Conservation (phyloP, 2,888 invertebrate species). For the Linnaemya vulpina region DNA sequence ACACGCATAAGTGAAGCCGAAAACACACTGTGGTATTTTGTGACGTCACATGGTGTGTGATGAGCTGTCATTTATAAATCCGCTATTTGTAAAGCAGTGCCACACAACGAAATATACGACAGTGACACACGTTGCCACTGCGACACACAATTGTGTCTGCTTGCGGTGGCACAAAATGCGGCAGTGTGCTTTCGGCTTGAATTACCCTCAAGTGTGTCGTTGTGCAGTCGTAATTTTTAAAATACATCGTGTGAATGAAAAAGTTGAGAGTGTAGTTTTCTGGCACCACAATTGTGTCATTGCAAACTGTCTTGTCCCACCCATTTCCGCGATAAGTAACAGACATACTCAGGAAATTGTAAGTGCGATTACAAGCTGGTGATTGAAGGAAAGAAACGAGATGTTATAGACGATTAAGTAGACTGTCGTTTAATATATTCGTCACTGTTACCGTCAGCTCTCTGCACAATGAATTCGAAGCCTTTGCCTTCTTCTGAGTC, state of each 20-base stretch:
- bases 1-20: too few species aligned
- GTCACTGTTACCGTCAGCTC: slow-evolving; percentile 82
- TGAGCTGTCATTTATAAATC: too few species aligned
- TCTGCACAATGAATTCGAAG: slow-evolving; percentile 83
- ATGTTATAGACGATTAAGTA: not conserved
- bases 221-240: slow-evolving; percentile 77
- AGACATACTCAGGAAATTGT: slow-evolving; percentile 87
- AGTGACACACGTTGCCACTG: too few species aligned
- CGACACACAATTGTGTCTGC: too few species aligned
- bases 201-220: slow-evolving; percentile 74
- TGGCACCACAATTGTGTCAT: slow-evolving; percentile 86
- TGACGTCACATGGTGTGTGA: too few species aligned
- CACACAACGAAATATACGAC: too few species aligned
- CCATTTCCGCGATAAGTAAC: slow-evolving; percentile 82
- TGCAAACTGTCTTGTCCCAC: slow-evolving; percentile 83
- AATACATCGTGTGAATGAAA: slow-evolving; percentile 84
- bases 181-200: too few species aligned
- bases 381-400: not conserved
- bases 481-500: slow-evolving; percentile 72
- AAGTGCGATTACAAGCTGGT: slow-evolving; percentile 83
- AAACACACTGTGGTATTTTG: too few species aligned
- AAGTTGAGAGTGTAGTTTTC: slow-evolving; percentile 87
- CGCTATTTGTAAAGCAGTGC: too few species aligned
- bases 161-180: too few species aligned
- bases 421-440: not conserved